Percentiles rank a stretch among this genome's conserved stretches.
Conservation (phyloP, 2,113 vertebrate genomes). For the Saccopteryx leptura region DNA sequence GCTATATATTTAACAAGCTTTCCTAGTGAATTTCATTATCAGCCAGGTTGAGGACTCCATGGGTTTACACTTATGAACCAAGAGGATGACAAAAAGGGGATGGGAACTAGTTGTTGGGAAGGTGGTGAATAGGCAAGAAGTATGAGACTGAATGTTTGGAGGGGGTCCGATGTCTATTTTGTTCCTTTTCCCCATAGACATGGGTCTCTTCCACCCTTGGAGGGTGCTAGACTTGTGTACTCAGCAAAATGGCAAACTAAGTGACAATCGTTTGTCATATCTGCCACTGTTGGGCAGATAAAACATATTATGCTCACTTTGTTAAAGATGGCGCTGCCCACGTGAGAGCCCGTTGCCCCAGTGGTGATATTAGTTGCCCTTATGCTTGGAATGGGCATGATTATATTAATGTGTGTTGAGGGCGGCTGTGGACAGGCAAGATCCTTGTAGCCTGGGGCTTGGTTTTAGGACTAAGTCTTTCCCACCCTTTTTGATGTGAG, state of each 20-base stretch:
- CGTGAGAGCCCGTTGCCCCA: too few species aligned
- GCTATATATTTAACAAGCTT: conserved; percentile 33
- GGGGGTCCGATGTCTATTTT: neutral
- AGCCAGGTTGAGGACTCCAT: neutral
- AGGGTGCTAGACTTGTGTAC: neutral
- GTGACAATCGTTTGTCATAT: neutral
- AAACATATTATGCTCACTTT: too few species aligned
- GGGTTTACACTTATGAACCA: neutral
- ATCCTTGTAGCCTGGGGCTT: too few species aligned
- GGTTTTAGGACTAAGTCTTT: too few species aligned
- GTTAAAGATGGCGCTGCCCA: too few species aligned
- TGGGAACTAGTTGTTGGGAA: neutral
- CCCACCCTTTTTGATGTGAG: too few species aligned
- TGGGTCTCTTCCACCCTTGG: neutral
- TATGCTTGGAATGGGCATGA: too few species aligned
- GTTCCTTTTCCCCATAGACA: neutral
- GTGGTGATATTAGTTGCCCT: too few species aligned
- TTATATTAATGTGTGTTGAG: too few species aligned
- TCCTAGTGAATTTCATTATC: conserved; percentile 27
- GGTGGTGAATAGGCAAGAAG: neutral
- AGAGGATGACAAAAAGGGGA: neutral
- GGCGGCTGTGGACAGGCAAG: too few species aligned
- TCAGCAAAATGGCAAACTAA: conserved; percentile 48
- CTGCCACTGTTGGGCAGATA: too few species aligned
- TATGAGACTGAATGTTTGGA: neutral